Evolutionary conservation across 2,797 vertebrate species (phyloP), one percentile per base, ranked within the genome.

Genomic region (Peromyscus melanophrys): DNA sequence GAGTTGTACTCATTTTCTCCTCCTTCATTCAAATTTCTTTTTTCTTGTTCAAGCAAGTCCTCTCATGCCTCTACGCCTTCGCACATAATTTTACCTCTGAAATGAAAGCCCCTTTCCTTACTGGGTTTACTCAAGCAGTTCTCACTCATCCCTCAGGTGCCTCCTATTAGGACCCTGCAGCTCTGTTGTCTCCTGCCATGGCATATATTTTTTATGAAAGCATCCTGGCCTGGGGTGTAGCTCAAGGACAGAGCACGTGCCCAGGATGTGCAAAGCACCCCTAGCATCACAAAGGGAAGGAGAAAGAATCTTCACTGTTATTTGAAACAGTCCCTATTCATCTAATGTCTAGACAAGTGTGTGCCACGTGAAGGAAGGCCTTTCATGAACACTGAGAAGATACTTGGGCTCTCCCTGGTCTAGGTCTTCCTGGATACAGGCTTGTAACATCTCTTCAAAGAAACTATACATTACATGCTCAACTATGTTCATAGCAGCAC

Each of bases 381-480:
- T 43, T 69, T 59, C 77, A 59, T 23, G 77, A 78, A 77, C 55
- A 75, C 27, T 75, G 37, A 92, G 46, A 95, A 59, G 83, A 91
- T 19, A 76, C 52, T 69, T 89, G 89, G 57, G 6, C 49, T 95
- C 23, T 80, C 87, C 46, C 40, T 88, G 29, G 7, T 75, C 12
- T 75, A 93, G 46, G 76, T 85, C 37, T 61, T 93, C 83, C 71
- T 69, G 78, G 49, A 97, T 4, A 96, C 21, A 94, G 37, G 75
- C 71, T 83, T 96, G 63, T 89, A 43, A 88, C 46, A 40, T 65
- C 43, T 75, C 57, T 85, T 80, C 34, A 77, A 87, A 88, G 63
- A 94, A 90, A 75, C 21, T 92, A 23, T 82, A 92, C 77, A 83
- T 75, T 11, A 84, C 49, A 49, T 49, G 49, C 49, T 49, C 49